phyloP scores from a whole-genome alignment of 1,140 invertebrate species.

The Aphidius ervi region DNA sequence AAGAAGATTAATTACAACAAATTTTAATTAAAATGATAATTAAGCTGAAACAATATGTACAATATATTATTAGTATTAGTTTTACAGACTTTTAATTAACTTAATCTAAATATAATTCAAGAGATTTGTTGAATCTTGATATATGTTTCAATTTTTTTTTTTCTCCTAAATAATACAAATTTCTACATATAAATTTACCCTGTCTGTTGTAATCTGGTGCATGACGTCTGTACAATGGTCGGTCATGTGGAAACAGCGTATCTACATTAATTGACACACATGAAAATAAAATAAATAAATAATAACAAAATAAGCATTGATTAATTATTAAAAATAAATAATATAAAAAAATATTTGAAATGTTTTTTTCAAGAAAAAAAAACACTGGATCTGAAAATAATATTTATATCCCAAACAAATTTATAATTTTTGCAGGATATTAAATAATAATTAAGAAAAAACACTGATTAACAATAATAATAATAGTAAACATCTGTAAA shows the following conservation, averaged over 20 bases:
- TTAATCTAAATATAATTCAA: too few species aligned
- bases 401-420: background rate
- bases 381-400: background rate
- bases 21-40: too few species aligned
- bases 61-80: background rate
- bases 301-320: conserved; percentile 11
- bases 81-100: background rate
- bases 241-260: conserved; percentile 51
- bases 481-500: too few species aligned
- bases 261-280: conserved; percentile 48
- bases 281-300: conserved; percentile 30
- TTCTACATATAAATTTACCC: conserved; percentile 50
- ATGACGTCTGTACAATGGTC: conserved; percentile 53
- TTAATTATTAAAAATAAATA: conserved; percentile 2
- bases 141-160: too few species aligned
- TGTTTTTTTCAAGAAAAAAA: too few species aligned
- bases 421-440: too few species aligned
- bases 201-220: conserved; percentile 55
- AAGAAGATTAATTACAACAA: background rate
- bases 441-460: too few species aligned
- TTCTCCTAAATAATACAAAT: background rate
- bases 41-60: too few species aligned
- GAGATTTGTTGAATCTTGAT: too few species aligned
- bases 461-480: too few species aligned
- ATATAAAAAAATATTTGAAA: conserved; percentile 20